Conservation (phyloP, 2,113 vertebrate genomes). For the Oryzias javanicus region DNA sequence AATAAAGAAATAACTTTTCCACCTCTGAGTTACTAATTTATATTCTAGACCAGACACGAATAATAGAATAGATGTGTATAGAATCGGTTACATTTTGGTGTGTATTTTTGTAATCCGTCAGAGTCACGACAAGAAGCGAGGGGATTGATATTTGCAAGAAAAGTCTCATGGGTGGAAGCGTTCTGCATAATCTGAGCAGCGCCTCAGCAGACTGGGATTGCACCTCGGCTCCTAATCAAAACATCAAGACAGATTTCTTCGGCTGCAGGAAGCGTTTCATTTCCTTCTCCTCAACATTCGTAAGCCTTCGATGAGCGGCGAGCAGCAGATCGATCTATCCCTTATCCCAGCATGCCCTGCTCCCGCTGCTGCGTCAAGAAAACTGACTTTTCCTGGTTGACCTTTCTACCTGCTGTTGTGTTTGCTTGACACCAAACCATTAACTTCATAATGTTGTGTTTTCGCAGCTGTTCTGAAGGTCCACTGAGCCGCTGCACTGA, state of each 20-base stretch:
- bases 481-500: constrained; percentile 23
- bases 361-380: constrained; percentile 42
- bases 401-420: constrained; percentile 28
- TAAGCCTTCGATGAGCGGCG: constrained; percentile 31
- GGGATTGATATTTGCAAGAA: constrained; percentile 39
- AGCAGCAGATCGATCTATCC: constrained; percentile 50
- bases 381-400: constrained; percentile 38
- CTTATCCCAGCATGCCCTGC: constrained; percentile 25
- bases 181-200: constrained; percentile 63
- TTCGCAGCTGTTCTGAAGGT: constrained; percentile 37
- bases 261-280: constrained; percentile 23
- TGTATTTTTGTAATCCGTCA: background rate
- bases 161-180: constrained; percentile 46
- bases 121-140: constrained; percentile 11
- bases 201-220: constrained; percentile 48
- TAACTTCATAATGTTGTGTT: constrained; percentile 35
- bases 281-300: constrained; percentile 20
- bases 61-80: no score
- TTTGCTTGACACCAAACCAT: constrained; percentile 57
- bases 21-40: no score
- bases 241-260: constrained; percentile 26
- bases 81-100: background rate
- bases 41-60: no score
- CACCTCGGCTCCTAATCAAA: constrained; percentile 35
- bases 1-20: no score